Evolutionary conservation across 2,797 vertebrate genomes (phyloP).

Genomic region (Novumbra hubbsi): DNA sequence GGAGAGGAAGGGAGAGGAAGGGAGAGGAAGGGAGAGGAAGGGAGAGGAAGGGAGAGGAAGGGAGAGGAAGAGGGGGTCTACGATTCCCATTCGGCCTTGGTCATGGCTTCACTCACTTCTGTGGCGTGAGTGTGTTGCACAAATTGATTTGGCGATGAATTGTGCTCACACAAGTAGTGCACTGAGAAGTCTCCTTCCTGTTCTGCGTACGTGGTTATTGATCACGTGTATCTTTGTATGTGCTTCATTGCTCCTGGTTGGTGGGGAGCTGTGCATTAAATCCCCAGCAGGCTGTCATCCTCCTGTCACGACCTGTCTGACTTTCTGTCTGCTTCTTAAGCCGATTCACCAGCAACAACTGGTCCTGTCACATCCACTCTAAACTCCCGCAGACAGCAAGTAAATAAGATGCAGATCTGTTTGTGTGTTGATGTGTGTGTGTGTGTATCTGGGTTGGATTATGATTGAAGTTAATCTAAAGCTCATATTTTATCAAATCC

Average conservation of each 20-base stretch:
- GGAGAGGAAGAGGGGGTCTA: not conserved
- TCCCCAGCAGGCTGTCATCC: not conserved
- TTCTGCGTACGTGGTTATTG: not conserved
- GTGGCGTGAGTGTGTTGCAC: not conserved
- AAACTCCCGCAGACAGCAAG: not conserved
- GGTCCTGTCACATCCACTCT: constrained; percentile 7
- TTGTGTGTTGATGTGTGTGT: not conserved
- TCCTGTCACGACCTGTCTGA: not conserved
- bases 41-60: not conserved
- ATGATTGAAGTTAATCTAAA: not conserved
- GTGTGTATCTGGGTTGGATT: not conserved
- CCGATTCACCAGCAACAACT: not conserved
- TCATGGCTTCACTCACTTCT: not conserved
- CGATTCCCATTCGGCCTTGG: not conserved
- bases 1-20: not conserved
- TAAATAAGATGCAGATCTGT: constrained; percentile 2
- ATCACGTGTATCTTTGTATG: not conserved
- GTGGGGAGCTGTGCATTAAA: not conserved
- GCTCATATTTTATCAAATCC: not conserved
- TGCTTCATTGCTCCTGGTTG: not conserved
- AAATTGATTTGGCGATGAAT: not conserved
- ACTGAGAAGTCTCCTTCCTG: not conserved
- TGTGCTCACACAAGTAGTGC: not conserved
- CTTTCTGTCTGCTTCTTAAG: not conserved
- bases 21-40: not conserved